Conservation (phyloP, 2,888 invertebrate species). For the Physocephala rufipes region DNA sequence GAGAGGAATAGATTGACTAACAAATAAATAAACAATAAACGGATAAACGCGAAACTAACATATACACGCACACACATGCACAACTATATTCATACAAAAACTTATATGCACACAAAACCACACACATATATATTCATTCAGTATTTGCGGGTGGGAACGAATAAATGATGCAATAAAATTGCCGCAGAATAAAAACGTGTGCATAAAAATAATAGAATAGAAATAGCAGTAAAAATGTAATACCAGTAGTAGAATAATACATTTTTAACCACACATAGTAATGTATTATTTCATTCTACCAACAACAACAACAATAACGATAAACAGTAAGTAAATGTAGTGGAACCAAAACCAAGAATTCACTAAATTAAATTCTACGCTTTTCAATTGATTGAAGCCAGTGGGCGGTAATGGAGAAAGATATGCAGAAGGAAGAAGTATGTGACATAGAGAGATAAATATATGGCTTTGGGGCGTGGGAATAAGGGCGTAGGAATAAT, state of each 20-base stretch:
- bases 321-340: constrained; percentile 28
- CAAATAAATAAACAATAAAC: not conserved
- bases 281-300: not conserved
- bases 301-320: not conserved
- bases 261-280: not conserved
- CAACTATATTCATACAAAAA: not conserved
- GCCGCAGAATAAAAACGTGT: not conserved
- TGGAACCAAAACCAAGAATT: constrained; percentile 27
- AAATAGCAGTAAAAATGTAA: not conserved
- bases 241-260: not conserved
- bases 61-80: constrained; percentile 4
- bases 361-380: constrained; percentile 24
- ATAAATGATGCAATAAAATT: too few relatives aligned
- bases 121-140: not conserved
- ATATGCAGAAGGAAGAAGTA: too few relatives aligned
- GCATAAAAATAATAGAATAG: not conserved
- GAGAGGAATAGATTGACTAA: not conserved
- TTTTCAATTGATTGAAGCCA: too few relatives aligned
- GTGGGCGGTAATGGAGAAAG: not conserved
- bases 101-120: too few relatives aligned
- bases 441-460: too few relatives aligned
- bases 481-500: too few relatives aligned
- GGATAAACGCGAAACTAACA: too few relatives aligned
- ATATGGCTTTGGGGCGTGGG: too few relatives aligned
- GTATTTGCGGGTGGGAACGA: too few relatives aligned